Evolutionary conservation across 2,888 invertebrate genomes (phyloP).

Genomic region (Napeogenes inachia): DNA sequence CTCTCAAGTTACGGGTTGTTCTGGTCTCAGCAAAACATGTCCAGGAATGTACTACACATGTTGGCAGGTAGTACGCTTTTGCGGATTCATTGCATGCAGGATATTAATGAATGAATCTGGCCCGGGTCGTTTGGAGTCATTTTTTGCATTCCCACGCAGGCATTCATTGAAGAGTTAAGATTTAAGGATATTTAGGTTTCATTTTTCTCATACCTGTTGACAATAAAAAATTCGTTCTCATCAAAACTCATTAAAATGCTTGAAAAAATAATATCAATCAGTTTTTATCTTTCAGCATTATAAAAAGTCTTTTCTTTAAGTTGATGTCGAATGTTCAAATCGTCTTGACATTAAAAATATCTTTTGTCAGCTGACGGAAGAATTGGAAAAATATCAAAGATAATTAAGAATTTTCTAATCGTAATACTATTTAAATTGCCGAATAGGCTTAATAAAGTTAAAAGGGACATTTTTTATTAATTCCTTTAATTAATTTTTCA

Average conservation of each 20-base stretch:
- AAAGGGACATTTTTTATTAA: conserved; percentile 18
- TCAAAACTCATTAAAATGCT: too few relatives aligned
- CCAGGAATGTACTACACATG: conserved; percentile 36
- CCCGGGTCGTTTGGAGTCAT: conserved; percentile 47
- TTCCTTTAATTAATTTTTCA: conserved; percentile 21
- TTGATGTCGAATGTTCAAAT: background rate
- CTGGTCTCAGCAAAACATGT: conserved; percentile 37
- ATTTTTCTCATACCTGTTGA: background rate
- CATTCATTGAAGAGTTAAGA: conserved; percentile 48
- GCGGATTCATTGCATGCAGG: conserved; percentile 73
- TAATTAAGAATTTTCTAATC: conserved; percentile 19
- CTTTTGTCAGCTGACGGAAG: conserved; percentile 8
- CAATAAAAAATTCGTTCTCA: too few relatives aligned
- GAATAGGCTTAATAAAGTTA: conserved; percentile 18
- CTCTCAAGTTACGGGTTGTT: conserved; percentile 45
- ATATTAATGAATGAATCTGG: conserved; percentile 69
- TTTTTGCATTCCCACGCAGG: conserved; percentile 70
- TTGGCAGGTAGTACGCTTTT: conserved; percentile 64
- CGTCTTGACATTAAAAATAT: background rate
- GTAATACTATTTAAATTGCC: conserved; percentile 13
- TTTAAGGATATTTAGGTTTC: conserved; percentile 33
- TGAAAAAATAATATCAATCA: background rate
- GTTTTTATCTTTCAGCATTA: background rate
- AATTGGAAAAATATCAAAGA: conserved; percentile 14
- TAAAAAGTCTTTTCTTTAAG: background rate